Evolutionary conservation across 2,797 vertebrate species (phyloP), one percentile per base, ranked within the genome.

Genomic region (Diplodus sargus): DNA sequence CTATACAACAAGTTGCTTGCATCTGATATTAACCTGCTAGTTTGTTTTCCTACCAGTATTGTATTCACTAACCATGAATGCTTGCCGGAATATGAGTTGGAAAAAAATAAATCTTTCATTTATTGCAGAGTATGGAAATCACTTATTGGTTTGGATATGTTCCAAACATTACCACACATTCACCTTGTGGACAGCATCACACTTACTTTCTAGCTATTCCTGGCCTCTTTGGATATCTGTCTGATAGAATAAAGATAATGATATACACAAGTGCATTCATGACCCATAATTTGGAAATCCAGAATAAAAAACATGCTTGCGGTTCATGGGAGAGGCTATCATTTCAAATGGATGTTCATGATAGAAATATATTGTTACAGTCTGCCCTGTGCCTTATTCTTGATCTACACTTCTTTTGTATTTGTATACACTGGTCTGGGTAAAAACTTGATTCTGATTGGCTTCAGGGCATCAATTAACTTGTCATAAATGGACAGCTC

Each of bases 101-200:
- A 15, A 12, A 23, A 25, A 60, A 18, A 57, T n/a, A 22, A 8
- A 8, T 42, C 17, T 62, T 25, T 8, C 47, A 53, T 25, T 20
- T 12, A 16, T 18, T 22, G 34, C 13, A 23, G 54, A 34, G 30
- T 34, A 34, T 23, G 43, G 42, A 70, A 65, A 67, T 43, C 56
- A 62, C 56, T 61, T 66, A 28, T 34, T 45, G 45, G 71, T 70
- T 58, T 67, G 68, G 57, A 49, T 39, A 14, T n/a, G 43, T 28
- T 51, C 62, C 79, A 76, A 43, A 56, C 56, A 61, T 66, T 66
- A 76, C 49, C 57, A 34, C 57, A 72, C 25, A 47, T 53, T 47
- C n/a, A n/a, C n/a, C n/a, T 25, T 2, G 25, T 25, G 25, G 25
- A 25, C 25, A 25, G 25, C 25, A 25, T 25, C 25, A 25, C 3